Evolutionary conservation across 1,140 invertebrate species (phyloP).

Genomic region (Lerema accius): DNA sequence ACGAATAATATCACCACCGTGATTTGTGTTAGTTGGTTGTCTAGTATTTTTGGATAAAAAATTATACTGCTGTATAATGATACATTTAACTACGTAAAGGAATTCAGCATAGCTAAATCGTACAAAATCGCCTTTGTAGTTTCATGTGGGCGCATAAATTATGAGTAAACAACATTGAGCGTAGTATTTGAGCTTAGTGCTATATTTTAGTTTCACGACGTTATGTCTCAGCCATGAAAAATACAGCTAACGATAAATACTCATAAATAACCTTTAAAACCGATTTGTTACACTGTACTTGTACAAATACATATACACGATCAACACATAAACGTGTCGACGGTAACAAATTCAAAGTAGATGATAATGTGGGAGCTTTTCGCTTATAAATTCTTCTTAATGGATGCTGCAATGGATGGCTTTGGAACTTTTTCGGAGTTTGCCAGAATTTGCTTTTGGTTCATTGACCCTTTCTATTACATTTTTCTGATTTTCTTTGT

Average conservation of each 20-base stretch:
- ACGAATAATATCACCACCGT: no score
- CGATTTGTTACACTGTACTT: slow-evolving; percentile 6
- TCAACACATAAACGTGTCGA: slow-evolving; percentile 1
- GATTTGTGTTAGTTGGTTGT: no score
- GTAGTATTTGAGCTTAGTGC: no score
- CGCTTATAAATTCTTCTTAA: slow-evolving; percentile 9
- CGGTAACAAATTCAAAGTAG: neutral
- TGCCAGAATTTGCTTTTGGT: slow-evolving; percentile 4
- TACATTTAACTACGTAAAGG: no score
- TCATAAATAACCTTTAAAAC: slow-evolving; percentile 24
- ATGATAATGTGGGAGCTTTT: slow-evolving; percentile 7
- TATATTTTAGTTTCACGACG: neutral
- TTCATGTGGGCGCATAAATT: no score
- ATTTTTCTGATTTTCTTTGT: no score
- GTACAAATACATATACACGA: slow-evolving; percentile 3
- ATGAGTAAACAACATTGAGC: no score
- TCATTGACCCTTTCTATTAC: slow-evolving; percentile 10
- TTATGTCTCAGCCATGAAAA: no score
- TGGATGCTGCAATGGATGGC: slow-evolving; percentile 6
- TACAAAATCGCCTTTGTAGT: no score
- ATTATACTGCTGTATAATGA: no score
- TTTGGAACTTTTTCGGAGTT: slow-evolving; percentile 1
- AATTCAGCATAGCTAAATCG: no score
- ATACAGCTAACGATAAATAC: neutral
- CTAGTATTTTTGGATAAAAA: no score